Base-by-base conservation (phyloP, 2,888 invertebrate species). In the Drepana falcataria region DNA sequence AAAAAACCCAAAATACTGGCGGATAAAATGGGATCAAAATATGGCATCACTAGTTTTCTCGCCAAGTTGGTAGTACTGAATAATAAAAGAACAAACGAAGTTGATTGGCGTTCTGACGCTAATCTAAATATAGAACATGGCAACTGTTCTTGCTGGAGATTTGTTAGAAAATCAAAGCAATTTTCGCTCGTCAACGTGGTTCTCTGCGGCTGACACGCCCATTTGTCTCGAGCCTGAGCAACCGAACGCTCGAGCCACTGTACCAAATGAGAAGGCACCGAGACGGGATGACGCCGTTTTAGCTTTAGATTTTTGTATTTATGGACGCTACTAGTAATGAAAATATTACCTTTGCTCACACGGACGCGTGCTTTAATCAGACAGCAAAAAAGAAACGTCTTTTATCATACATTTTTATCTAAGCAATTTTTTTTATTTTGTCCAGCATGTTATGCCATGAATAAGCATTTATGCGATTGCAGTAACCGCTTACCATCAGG, bases 141-240 rank as follows among this genome's bases (percentile, higher is more conserved):
- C 64, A 69, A 72, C 71, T 69, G 71, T 77, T 61, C 68, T 69
- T 58, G 37, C 55, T 49, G 56, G 63, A 66, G 69, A 75, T 73
- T 79, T 76, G 75, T 73, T 71, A 68, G 76, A 70, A 74, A 82
- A 83, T 81, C 81, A 75, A 77, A 81, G 77, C 79, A 75, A 81
- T 81, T 81, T 77, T 71, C 77, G 73, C 74, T 77, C 77, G 78
- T 83, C 81, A 81, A 67, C 65, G 65, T 66, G 65, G 65, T 65
- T 62, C 64, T 60, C 74, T 83, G 81, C 65, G 73, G 65, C 69
- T 81, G 81, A 83, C 82, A 75, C 73, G 64, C 71, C 75, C 75
- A 81, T 81, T 83, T 83, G 81, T 81, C 82, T 81, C 66, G 71
- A 67, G 73, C 60, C 72, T 62, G 63, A 66, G 59, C 62, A 61